Conservation (phyloP, 2,888 invertebrate species). For the Spilosoma lubricipeda region DNA sequence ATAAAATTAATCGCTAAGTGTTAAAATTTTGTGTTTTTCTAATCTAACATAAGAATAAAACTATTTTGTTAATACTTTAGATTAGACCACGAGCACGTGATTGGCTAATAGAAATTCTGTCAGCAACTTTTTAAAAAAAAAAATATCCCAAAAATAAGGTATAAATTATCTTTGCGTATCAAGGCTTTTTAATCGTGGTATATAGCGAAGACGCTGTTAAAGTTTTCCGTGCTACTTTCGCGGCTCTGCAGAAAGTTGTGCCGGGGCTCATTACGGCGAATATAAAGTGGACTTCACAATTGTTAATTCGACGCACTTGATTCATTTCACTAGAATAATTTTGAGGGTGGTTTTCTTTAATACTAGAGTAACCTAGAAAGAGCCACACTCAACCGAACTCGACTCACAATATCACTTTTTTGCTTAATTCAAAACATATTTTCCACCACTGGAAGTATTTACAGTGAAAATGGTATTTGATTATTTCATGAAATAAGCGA, state of each 20-base stretch:
- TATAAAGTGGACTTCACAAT: conserved; percentile 52
- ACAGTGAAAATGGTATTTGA: too few species aligned
- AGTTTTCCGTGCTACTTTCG: conserved; percentile 83
- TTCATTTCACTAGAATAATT: conserved; percentile 18
- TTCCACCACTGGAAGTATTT: too few species aligned
- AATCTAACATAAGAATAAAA: too few species aligned
- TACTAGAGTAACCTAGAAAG: too few species aligned
- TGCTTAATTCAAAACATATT: too few species aligned
- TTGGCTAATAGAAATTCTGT: too few species aligned
- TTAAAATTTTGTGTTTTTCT: neutral
- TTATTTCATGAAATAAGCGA: too few species aligned
- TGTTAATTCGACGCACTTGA: conserved; percentile 35
- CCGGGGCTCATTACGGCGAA: conserved; percentile 81
- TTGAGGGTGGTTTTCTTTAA: neutral
- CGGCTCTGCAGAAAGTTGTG: conserved; percentile 61
- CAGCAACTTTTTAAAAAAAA: too few species aligned
- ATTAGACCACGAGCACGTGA: too few species aligned
- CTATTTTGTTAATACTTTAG: too few species aligned
- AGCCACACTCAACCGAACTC: too few species aligned
- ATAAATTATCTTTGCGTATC: conserved; percentile 59
- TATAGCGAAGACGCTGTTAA: conserved; percentile 83
- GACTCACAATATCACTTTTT: too few species aligned
- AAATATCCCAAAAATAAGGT: neutral
- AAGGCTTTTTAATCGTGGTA: conserved; percentile 51
- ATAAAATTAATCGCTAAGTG: neutral